Percentiles rank a stretch among this genome's conserved stretches.
Conservation (phyloP, 2,888 invertebrate genomes). For the Heliconius erato region DNA sequence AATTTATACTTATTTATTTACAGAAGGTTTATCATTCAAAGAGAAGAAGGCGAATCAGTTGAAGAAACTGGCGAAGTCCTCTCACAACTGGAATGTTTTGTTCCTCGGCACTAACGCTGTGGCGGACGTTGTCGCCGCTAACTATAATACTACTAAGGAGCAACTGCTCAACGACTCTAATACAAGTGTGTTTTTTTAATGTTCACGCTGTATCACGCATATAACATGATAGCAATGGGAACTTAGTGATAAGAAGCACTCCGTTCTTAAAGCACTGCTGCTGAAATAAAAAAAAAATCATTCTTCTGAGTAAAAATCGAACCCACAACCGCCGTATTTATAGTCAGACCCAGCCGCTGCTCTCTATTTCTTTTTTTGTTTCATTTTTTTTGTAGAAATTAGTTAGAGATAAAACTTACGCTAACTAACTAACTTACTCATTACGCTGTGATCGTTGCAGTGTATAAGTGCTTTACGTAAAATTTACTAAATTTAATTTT, state of each 20-base stretch:
- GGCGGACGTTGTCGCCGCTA: slow-evolving; percentile 94
- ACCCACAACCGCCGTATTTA: neutral
- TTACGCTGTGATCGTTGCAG: no score
- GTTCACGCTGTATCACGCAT: neutral
- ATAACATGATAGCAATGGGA: neutral
- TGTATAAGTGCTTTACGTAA: no score
- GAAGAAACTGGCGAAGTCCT: slow-evolving; percentile 90
- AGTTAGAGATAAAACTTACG: no score
- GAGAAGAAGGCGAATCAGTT: slow-evolving; percentile 92
- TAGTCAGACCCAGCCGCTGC: no score
- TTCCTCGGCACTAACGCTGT: slow-evolving; percentile 97
- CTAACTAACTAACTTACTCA: no score
- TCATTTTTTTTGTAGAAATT: no score
- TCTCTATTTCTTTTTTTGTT: no score
- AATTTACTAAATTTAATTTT: no score
- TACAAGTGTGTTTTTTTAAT: slow-evolving; percentile 66
- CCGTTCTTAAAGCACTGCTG: no score
- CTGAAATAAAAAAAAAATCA: neutral
- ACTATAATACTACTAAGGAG: slow-evolving; percentile 94
- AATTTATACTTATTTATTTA: slow-evolving; percentile 50
- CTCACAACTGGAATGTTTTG: slow-evolving; percentile 98
- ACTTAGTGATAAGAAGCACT: neutral
- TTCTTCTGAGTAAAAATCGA: neutral
- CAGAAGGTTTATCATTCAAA: slow-evolving; percentile 91
- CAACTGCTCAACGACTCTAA: slow-evolving; percentile 85